A percentile compares a stretch with the other conserved stretches of the same genome.
Evolutionary conservation across 2,888 invertebrate genomes (phyloP).

Genomic region (Argynnis bischoffii): DNA sequence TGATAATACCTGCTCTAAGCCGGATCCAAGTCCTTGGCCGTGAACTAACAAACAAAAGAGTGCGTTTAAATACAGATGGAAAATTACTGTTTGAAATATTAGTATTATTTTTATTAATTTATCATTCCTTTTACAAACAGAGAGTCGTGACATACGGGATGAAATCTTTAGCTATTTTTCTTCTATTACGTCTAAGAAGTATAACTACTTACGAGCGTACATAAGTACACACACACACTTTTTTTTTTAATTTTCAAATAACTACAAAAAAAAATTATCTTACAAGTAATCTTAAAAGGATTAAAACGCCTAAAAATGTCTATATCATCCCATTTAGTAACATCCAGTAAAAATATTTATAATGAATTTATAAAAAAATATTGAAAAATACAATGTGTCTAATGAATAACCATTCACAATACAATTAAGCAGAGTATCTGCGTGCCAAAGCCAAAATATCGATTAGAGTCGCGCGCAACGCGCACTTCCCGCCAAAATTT

Average conservation of each 20-base stretch:
- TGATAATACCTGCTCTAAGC: slow-evolving; percentile 10
- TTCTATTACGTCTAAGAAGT: too few species aligned
- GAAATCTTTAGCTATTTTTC: too few species aligned
- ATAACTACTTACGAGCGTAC: too few species aligned
- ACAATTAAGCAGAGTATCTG: slow-evolving; percentile 21
- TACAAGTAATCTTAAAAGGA: too few species aligned
- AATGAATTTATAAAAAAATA: background rate
- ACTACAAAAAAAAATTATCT: too few species aligned
- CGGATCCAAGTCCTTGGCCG: slow-evolving; percentile 27
- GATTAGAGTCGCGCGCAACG: slow-evolving; percentile 65
- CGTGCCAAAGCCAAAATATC: slow-evolving; percentile 50
- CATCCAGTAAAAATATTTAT: background rate
- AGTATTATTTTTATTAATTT: too few species aligned
- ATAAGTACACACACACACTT: too few species aligned
- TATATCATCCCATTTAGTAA: too few species aligned
- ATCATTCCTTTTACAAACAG: too few species aligned
- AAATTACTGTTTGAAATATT: slow-evolving; percentile 2
- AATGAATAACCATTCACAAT: slow-evolving; percentile 18
- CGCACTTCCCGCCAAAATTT: slow-evolving; percentile 69
- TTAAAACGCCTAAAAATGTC: too few species aligned
- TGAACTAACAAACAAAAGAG: slow-evolving; percentile 16
- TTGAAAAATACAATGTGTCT: slow-evolving; percentile 13
- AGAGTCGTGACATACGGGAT: too few species aligned
- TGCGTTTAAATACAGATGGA: background rate
- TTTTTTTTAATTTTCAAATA: too few species aligned